Evolutionary conservation across 2,888 invertebrate genomes (phyloP).

Genomic region (Boloria euphrosyne): DNA sequence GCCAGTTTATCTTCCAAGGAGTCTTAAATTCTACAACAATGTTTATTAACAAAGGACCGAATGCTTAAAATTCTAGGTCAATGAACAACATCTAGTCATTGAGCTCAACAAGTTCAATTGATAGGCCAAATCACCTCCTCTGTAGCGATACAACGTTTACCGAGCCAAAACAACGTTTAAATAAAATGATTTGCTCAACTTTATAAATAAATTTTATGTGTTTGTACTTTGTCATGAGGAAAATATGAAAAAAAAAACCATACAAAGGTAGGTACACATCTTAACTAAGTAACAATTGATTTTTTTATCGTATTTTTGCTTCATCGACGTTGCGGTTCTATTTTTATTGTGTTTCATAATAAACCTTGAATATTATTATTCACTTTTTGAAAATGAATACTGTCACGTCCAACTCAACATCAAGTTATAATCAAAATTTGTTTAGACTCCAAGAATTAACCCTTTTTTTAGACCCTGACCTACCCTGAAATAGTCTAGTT

Average conservation of each 20-base stretch:
- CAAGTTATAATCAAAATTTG: no score
- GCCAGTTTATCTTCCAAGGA: conserved; percentile 25
- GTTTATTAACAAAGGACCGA: conserved; percentile 5
- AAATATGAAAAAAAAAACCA: not conserved
- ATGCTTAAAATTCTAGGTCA: conserved; percentile 30
- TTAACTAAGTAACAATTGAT: not conserved
- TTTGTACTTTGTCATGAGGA: conserved; percentile 1
- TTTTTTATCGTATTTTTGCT: not conserved
- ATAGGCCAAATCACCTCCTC: conserved; percentile 31
- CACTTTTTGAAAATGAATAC: no score
- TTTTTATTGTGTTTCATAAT: not conserved
- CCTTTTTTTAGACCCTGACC: no score
- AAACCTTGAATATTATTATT: no score
- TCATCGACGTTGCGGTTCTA: not conserved
- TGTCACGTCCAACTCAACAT: no score
- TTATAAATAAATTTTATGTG: conserved; percentile 1
- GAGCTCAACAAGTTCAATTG: conserved; percentile 30
- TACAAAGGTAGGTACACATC: not conserved
- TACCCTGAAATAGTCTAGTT: no score
- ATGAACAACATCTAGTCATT: conserved; percentile 20
- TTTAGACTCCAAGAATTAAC: no score
- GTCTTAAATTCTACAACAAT: conserved; percentile 9
- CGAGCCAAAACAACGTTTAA: conserved; percentile 21
- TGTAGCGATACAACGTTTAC: conserved; percentile 21
- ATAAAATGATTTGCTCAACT: conserved; percentile 7